These are phyloP conservation scores for Metopia argyrocephala DNA, from an alignment of 2,888 invertebrate genomes.

Conservation along the genomic window DNA sequence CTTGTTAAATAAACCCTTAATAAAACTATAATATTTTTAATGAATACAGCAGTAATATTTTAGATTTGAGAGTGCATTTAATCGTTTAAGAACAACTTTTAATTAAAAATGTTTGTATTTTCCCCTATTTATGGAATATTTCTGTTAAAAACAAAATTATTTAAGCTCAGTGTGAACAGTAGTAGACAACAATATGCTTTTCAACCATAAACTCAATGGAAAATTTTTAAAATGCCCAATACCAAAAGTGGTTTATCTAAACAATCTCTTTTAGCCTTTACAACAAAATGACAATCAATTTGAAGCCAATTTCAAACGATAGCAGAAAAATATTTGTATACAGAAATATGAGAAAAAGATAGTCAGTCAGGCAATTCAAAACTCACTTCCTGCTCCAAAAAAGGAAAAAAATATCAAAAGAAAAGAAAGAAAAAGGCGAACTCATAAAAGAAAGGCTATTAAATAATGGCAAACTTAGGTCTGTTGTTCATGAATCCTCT, in stretches of 20 bases:
- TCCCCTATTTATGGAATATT: too few species aligned
- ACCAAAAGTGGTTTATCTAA: background rate
- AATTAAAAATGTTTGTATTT: too few species aligned
- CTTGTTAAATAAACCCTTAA: too few species aligned
- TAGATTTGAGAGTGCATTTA: too few species aligned
- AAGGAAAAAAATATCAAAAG: slow-evolving; percentile 11
- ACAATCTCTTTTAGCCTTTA: background rate
- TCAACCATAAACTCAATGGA: background rate
- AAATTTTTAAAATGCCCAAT: background rate
- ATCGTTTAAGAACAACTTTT: too few species aligned
- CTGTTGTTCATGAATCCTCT: slow-evolving; percentile 33
- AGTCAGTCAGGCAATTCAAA: slow-evolving; percentile 17
- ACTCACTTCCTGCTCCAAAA: slow-evolving; percentile 51
- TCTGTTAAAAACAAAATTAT: too few species aligned
- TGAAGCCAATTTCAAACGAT: slow-evolving; percentile 13
- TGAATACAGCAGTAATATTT: too few species aligned
- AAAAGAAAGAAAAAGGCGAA: background rate
- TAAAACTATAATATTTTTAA: too few species aligned
- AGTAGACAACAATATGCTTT: background rate
- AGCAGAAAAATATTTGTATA: background rate
- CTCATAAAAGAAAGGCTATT: too few species aligned
- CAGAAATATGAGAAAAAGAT: background rate
- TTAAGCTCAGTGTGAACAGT: background rate
- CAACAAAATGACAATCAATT: background rate
- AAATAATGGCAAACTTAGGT: too few species aligned